Conservation (phyloP, 2,113 vertebrate species). For the Ursus arctos region DNA sequence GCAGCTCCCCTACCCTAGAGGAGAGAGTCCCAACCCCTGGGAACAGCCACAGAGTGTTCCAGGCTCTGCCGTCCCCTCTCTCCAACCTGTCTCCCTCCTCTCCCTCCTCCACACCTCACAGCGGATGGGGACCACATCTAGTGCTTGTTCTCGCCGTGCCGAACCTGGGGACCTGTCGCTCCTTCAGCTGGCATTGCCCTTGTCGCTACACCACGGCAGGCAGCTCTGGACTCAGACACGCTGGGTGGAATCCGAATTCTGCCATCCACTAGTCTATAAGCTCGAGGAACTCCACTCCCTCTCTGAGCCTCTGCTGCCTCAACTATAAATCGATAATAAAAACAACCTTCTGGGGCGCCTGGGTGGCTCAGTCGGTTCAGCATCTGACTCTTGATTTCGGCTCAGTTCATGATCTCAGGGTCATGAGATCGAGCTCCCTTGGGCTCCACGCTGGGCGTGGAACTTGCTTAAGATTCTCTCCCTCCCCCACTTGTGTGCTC, state of each 20-base stretch:
- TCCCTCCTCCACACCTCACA: not conserved
- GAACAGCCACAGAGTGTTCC: not conserved
- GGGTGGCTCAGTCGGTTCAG: not conserved
- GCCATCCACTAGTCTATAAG: not conserved
- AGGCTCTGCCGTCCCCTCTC: rapidly evolving
- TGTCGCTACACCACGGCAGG: not conserved
- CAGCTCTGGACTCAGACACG: not conserved
- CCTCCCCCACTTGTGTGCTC: not conserved
- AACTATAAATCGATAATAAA: not conserved
- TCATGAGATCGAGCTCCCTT: not conserved
- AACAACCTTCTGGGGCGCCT: not conserved
- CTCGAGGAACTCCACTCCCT: not conserved
- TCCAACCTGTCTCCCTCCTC: not conserved
- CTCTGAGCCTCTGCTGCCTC: not conserved
- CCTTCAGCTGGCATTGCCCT: not conserved
- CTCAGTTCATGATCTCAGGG: not conserved
- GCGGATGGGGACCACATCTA: too few relatives aligned
- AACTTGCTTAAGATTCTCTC: not conserved
- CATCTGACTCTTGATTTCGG: not conserved
- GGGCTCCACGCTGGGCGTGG: not conserved
- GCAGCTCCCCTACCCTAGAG: not conserved
- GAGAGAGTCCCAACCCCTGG: not conserved
- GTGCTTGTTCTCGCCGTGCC: rapidly evolving
- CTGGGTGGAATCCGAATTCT: not conserved
- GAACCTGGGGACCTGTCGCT: rapidly evolving